Base-by-base conservation (phyloP, 1,140 invertebrate species). In the Adoxophyes honmai region DNA sequence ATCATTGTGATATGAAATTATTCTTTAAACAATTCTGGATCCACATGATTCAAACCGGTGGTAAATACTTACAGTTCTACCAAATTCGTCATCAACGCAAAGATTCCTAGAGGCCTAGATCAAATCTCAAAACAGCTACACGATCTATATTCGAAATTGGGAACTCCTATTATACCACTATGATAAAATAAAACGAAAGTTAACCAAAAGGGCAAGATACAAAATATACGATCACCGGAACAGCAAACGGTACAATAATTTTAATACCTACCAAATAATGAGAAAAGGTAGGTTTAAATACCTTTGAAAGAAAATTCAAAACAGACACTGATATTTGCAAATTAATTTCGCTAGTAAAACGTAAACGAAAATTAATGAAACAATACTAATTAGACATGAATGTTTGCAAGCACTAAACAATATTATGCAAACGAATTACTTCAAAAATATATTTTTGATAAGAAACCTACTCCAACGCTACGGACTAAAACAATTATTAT, bases 61-160 rank as follows among this genome's bases (percentile, higher is more conserved):
- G 10, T n/a, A 48, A 21, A 48, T 48, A 48, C 42, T 48, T 11
- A 48, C 42, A 11, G 21, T 48, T 48, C 42, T 48, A 48, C 16
- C 6, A 18, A 13, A 48, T 21, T 48, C 42, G 4, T 48, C 42
- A 11, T 21, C 18, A 48, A 33, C 42, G 16, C n/a, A 21, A 48
- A 11, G 42, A 11, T 28, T 11, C 42, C 42, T 48, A 48, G 42
- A 48, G 42, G 10, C 42, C 42, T 48, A 48, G 42, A 48, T 16
- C 7, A 33, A 15, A 16, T 44, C 21, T 48, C 0, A 3, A 48
- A 28, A 33, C 13, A 42, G 39, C 39, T 21, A 48, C 21, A 28
- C 18, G 18, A 48, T 48, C 18, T 21, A 48, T n/a, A 48, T 48
- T 16, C 42, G n/a, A 48, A n/a, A 21, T 28, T 33, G 21, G 9